Evolutionary conservation across 1,140 invertebrate genomes (phyloP).

Genomic region (Bombus confusus): DNA sequence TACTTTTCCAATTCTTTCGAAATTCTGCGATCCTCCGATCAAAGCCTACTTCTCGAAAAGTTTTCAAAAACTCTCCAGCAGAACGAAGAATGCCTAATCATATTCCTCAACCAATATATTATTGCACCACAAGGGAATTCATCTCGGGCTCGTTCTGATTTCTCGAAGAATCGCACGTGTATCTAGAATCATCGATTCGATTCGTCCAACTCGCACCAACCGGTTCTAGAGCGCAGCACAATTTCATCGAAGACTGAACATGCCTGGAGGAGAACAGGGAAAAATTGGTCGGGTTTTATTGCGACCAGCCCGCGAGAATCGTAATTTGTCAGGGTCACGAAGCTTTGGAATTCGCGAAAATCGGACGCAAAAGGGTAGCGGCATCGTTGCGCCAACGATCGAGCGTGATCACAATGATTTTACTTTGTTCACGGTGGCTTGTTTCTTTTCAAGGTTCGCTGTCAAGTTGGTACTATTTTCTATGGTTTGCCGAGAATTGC

Average conservation of each 20-base stretch:
- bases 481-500: not conserved
- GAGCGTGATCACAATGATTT: slow-evolving; percentile 4
- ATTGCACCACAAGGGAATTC: not conserved
- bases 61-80: not conserved
- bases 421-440: not conserved
- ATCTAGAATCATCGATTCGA: not conserved
- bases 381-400: not conserved
- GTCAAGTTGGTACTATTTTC: not conserved
- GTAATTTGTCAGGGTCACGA: slow-evolving; percentile 30
- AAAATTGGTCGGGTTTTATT: slow-evolving; percentile 6
- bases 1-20: not conserved
- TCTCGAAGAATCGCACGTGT: not conserved
- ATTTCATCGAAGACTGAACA: slow-evolving; percentile 42
- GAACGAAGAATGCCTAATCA: not conserved
- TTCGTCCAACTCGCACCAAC: not conserved
- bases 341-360: slow-evolving; percentile 1
- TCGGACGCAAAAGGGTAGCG: not conserved
- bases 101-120: not conserved
- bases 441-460: not conserved
- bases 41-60: not conserved
- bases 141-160: not conserved
- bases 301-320: not conserved
- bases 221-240: slow-evolving; percentile 28
- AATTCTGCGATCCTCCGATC: not conserved
- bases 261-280: not conserved